Percentiles rank a stretch among this genome's conserved stretches.
These are phyloP conservation scores for Mellilla xanthometata DNA, from an alignment of 2,888 invertebrate genomes.

Conservation along the genomic window DNA sequence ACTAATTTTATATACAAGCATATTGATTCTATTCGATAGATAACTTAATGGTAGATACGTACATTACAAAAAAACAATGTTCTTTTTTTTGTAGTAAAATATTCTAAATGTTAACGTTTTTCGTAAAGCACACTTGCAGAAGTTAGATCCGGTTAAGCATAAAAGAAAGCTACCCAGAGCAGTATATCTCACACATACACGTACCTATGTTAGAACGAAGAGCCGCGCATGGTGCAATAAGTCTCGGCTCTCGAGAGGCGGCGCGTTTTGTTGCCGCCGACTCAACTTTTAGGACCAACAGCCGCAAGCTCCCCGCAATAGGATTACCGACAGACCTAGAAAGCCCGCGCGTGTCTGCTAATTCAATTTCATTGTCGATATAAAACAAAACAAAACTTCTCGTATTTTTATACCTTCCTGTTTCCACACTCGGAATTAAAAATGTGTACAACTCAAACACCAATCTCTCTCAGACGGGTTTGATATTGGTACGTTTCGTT, in stretches of 20 bases:
- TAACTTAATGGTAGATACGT: no score
- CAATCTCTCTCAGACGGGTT: constrained; percentile 5
- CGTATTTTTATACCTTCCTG: constrained; percentile 34
- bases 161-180: constrained; percentile 10
- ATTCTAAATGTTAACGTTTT: no score
- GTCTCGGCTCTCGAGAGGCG: constrained; percentile 46
- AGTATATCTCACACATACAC: constrained; percentile 10
- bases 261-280: constrained; percentile 51
- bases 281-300: constrained; percentile 64
- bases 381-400: constrained; percentile 44
- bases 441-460: constrained; percentile 30
- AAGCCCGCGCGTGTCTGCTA: constrained; percentile 58
- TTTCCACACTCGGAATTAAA: constrained; percentile 32
- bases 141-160: constrained; percentile 10
- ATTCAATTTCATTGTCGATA: constrained; percentile 67
- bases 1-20: no score
- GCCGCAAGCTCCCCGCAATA: constrained; percentile 66
- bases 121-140: neutral
- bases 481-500: constrained; percentile 30
- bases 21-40: no score
- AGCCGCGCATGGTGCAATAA: constrained; percentile 37
- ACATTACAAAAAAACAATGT: no score
- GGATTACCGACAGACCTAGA: constrained; percentile 69
- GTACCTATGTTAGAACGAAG: constrained; percentile 2
- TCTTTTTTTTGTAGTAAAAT: no score